phyloP scores from a whole-genome alignment of 1,140 invertebrate genomes.

The Drosophila repleta region DNA sequence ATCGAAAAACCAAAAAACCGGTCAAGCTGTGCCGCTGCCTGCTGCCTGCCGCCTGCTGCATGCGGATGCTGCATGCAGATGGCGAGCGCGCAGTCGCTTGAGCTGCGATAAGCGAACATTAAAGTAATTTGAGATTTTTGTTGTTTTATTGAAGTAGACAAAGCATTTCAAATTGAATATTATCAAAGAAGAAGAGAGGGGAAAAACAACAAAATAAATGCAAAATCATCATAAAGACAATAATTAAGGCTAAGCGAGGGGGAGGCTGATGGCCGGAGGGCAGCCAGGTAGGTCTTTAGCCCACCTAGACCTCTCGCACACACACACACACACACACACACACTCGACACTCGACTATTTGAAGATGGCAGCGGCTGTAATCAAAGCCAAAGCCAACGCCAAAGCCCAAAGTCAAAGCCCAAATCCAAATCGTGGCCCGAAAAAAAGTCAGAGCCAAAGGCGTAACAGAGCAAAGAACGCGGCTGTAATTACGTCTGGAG shows the following conservation, averaged over 20 bases:
- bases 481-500: constrained; percentile 36
- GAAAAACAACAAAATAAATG: constrained; percentile 7
- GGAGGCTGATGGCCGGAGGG: not conserved
- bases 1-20: constrained; percentile 38
- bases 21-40: constrained; percentile 34
- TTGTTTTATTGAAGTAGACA: not conserved
- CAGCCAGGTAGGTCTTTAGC: no score
- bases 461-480: constrained; percentile 46
- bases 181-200: not conserved
- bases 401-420: constrained; percentile 1
- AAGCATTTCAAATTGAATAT: constrained; percentile 27
- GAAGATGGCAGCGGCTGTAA: constrained; percentile 27
- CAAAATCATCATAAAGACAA: constrained; percentile 27
- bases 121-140: not conserved
- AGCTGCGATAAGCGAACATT: not conserved
- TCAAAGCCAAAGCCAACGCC: constrained; percentile 10
- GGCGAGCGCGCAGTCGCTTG: not conserved
- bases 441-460: constrained; percentile 20
- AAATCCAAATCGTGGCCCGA: constrained; percentile 1
- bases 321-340: not conserved
- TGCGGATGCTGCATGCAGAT: constrained; percentile 33
- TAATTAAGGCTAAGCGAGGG: constrained; percentile 31
- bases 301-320: no score
- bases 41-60: not conserved
- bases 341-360: not conserved